Percentiles rank a stretch among this genome's conserved stretches.
phyloP scores from a whole-genome alignment of 2,888 invertebrate genomes.

The Oithona nana region DNA sequence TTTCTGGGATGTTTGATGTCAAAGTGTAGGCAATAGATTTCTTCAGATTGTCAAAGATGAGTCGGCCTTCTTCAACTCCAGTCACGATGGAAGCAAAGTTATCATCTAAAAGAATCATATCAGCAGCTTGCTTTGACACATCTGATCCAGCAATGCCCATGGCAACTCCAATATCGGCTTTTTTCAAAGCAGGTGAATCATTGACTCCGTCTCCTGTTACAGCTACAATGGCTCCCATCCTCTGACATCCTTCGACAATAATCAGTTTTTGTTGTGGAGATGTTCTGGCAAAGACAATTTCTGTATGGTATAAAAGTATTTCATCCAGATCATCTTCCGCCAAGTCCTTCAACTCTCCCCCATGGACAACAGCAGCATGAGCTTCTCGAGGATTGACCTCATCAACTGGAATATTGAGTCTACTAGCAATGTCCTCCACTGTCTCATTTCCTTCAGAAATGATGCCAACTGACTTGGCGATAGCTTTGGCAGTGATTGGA shows the following conservation, averaged over 20 bases:
- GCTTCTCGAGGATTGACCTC: conserved; percentile 31
- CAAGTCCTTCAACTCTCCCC: conserved; percentile 27
- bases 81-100: conserved; percentile 98
- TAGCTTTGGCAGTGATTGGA: conserved; percentile 55
- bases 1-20: conserved; percentile 94
- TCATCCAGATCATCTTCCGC: conserved; percentile 25
- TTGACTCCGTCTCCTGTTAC: conserved; percentile 41
- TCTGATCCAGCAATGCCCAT: conserved; percentile 90
- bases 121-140: conserved; percentile 93
- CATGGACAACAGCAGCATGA: conserved; percentile 38
- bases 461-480: conserved; percentile 51
- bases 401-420: conserved; percentile 33
- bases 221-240: conserved; percentile 38
- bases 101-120: conserved; percentile 96
- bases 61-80: conserved; percentile 75
- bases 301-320: conserved; percentile 25
- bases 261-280: conserved; percentile 33
- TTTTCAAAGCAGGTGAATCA: conserved; percentile 39
- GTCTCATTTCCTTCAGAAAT: conserved; percentile 40
- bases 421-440: conserved; percentile 47
- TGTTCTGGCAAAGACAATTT: conserved; percentile 34
- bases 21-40: conserved; percentile 94
- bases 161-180: conserved; percentile 46
- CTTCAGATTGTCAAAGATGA: conserved; percentile 95
- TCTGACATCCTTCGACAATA: conserved; percentile 39